Evolutionary conservation across 2,113 vertebrate genomes (phyloP), one percentile per base, ranked within the genome.

Genomic region (Pelobates fuscus): DNA sequence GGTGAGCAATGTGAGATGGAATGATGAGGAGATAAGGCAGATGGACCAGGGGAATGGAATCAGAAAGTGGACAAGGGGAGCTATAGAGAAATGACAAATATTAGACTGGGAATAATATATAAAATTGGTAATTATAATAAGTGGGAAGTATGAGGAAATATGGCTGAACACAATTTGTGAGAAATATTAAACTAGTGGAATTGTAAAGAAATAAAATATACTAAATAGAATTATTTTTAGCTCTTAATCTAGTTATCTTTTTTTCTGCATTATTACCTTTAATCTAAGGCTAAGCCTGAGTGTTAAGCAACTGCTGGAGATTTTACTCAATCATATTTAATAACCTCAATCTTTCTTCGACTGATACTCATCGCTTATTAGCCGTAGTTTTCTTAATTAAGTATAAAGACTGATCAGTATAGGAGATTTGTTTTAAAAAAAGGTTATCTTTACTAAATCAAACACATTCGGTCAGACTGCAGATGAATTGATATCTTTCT

Each of bases 331-430:
- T 71, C 55, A 64, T 74, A 84, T 85, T 74, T 80, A 77, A 80
- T 74, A 78, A 72, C 26, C 54, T 32, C 44, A 23, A 20, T 62
- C 44, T 82, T 58, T 49, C 71, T 78, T 78, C 64, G 59, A 79
- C 27, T 66, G 72, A 78, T 37, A 77, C 23, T 2, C 8, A 72
- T 65, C 79, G 80, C 26, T 62, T 12, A 2, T 25, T 30, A 72
- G 59, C 79, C 79, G 72, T 77, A 83, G 82, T 75, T 52, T 37
- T 69, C 77, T 78, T 68, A 80, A 78, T 85, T 78, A 82, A 81
- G 70, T 60, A 75, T 69, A 63, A 27, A 49, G 79, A 70, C 3
- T 58, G 57, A 77, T 77, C 79, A 72, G 60, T 62, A 62, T 62
- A 32, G 60, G 15, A 62, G 60, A 20, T 32, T 24, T 18, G 29